Base-by-base conservation (phyloP, 2,797 vertebrate genomes). In the Centropyge bicolor region DNA sequence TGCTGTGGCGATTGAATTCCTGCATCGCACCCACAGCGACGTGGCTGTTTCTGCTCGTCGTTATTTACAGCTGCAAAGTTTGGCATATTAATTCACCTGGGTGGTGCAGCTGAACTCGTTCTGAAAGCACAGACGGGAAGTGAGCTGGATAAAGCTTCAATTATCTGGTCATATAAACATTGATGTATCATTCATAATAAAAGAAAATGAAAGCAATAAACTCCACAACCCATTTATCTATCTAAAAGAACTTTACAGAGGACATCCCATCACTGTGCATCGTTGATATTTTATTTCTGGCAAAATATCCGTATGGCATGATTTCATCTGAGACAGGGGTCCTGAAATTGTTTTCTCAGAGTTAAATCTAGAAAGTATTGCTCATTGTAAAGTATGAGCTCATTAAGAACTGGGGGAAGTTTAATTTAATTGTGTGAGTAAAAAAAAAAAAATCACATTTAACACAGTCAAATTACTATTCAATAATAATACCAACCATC, bases 111-210 rank as follows among this genome's bases (percentile, higher is more conserved):
- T 62, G 78, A 85, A 72, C 82, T 72, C 40, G 75, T 73, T 91
- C 90, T 86, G 78, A 74, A 86, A 85, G 56, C 45, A 77, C 35
- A 85, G 66, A 79, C 16, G 14, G 70, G 48, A 61, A 74, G n/a
- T 70, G 64, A 79, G 38, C 54, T 36, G 59, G 48, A 71, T 45
- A 78, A 64, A 82, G 16, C 27, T 67, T 65, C 14, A 62, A 52
- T 81, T 52, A 86, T 80, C 49, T 54, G 49, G 3, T 74, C 60
- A 55, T 51, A 55, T 62, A 80, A 76, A 84, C 31, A 68, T 2
- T 24, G 22, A 24, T 43, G 10, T 27, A 46, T 70, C 36, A 4
- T 20, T 77, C 8, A 43, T 24, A 65, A 60, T 35, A 4, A 71
- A 45, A 49, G 48, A 52, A 52, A 62, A 60, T 19, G 8, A 10